Percentiles rank a stretch among this genome's conserved stretches.
These are phyloP conservation scores for Clarias fuscus DNA, from an alignment of 2,797 vertebrate species.

Conservation along the genomic window DNA sequence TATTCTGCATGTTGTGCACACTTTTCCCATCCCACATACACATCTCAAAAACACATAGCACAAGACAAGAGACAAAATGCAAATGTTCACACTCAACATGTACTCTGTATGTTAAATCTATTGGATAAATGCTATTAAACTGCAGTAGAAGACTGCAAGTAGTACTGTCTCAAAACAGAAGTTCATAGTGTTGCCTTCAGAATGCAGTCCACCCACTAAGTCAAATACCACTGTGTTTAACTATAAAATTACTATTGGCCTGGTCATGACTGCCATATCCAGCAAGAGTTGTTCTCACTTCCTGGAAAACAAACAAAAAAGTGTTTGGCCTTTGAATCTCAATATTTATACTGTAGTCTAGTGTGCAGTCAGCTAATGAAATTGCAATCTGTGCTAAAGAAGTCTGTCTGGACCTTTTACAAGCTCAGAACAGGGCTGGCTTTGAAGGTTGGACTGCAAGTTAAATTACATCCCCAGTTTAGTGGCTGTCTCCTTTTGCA, in stretches of 20 bases:
- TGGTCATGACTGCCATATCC: slow-evolving; percentile 37
- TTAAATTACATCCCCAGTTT: slow-evolving; percentile 57
- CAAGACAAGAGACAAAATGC: slow-evolving; percentile 67
- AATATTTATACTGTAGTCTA: slow-evolving; percentile 57
- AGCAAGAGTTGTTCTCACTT: slow-evolving; percentile 52
- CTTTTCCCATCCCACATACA: slow-evolving; percentile 44
- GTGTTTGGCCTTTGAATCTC: slow-evolving; percentile 58
- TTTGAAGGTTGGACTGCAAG: slow-evolving; percentile 49
- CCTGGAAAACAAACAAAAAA: slow-evolving; percentile 49
- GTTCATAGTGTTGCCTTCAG: slow-evolving; percentile 34
- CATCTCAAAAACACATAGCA: slow-evolving; percentile 32
- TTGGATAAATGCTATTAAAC: slow-evolving; percentile 69
- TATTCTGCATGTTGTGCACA: slow-evolving; percentile 47
- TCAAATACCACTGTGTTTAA: slow-evolving; percentile 57
- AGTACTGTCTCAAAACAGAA: neutral
- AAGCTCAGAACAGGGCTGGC: slow-evolving; percentile 37
- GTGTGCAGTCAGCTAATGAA: slow-evolving; percentile 62
- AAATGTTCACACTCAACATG: slow-evolving; percentile 68
- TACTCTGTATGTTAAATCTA: slow-evolving; percentile 70
- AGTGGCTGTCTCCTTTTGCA: slow-evolving; percentile 52
- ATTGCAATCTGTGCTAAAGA: slow-evolving; percentile 53
- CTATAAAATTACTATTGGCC: slow-evolving; percentile 63
- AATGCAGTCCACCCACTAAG: slow-evolving; percentile 26
- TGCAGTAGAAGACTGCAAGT: slow-evolving; percentile 13
- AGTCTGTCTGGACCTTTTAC: slow-evolving; percentile 42